Evolutionary conservation across 2,888 invertebrate species (phyloP).

Genomic region (Onthophagus sagittarius): DNA sequence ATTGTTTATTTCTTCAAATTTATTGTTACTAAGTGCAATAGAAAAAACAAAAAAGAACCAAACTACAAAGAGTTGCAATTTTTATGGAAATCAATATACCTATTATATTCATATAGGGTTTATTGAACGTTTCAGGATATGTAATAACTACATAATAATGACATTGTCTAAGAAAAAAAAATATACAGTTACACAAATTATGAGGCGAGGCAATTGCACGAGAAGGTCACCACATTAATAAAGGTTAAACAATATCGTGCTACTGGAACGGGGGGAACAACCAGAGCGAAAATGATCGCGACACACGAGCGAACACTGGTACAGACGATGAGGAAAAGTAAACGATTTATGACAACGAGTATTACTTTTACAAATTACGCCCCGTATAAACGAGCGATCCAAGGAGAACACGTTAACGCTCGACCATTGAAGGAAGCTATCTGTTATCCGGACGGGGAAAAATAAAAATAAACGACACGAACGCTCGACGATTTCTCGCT

Average conservation of each 20-base stretch:
- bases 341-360: neutral
- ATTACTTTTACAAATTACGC: neutral
- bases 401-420: neutral
- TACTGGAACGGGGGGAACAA: neutral
- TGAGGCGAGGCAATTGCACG: neutral
- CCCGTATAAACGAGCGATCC: neutral
- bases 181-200: neutral
- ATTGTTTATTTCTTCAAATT: too few species aligned
- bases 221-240: neutral
- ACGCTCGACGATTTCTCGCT: neutral
- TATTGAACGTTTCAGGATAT: neutral
- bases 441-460: neutral
- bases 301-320: neutral
- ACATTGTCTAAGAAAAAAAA: neutral
- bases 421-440: neutral
- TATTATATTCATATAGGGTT: too few species aligned
- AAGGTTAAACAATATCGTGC: neutral
- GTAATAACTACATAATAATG: neutral
- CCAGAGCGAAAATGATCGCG: neutral
- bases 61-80: too few species aligned
- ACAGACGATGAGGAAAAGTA: neutral
- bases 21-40: too few species aligned
- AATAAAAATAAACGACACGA: neutral
- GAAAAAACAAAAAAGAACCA: too few species aligned
- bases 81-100: too few species aligned